Conservation (phyloP, 2,888 invertebrate species). For the Erebia ligea region DNA sequence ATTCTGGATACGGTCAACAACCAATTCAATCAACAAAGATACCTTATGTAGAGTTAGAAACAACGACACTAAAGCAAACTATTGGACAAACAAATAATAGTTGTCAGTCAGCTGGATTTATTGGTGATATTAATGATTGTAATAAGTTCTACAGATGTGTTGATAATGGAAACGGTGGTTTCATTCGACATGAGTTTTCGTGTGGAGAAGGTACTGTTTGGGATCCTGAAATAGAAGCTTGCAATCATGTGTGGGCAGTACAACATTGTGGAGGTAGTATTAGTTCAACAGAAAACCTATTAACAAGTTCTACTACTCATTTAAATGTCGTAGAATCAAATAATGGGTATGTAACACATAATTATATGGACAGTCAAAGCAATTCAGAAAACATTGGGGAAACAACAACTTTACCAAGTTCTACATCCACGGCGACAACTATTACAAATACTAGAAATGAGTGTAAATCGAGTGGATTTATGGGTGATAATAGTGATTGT, state of each 20-base stretch:
- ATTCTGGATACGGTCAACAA: slow-evolving; percentile 11
- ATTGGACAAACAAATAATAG: slow-evolving; percentile 36
- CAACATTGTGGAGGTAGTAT: slow-evolving; percentile 38
- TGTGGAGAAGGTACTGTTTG: slow-evolving; percentile 87
- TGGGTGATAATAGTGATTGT: slow-evolving; percentile 87
- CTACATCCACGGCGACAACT: neutral
- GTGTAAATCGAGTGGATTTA: slow-evolving; percentile 86
- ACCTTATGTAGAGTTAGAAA: slow-evolving; percentile 1
- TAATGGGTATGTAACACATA: slow-evolving; percentile 20
- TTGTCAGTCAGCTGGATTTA: slow-evolving; percentile 43
- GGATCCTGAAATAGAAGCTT: slow-evolving; percentile 81
- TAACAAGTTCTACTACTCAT: slow-evolving; percentile 25
- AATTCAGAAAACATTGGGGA: slow-evolving; percentile 18
- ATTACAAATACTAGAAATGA: slow-evolving; percentile 14
- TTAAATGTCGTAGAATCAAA: slow-evolving; percentile 11
- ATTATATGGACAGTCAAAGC: slow-evolving; percentile 27
- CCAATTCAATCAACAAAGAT: neutral
- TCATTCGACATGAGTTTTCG: slow-evolving; percentile 83
- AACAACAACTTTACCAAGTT: slow-evolving; percentile 33
- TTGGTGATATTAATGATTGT: slow-evolving; percentile 44
- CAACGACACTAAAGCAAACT: slow-evolving; percentile 26
- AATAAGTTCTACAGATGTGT: slow-evolving; percentile 49
- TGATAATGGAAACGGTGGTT: slow-evolving; percentile 83
- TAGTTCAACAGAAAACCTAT: slow-evolving; percentile 25
- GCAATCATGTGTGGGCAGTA: slow-evolving; percentile 79